Percentiles rank a stretch among this genome's conserved stretches.
Evolutionary conservation across 2,888 invertebrate genomes (phyloP).

Genomic region (Sipha maydis): DNA sequence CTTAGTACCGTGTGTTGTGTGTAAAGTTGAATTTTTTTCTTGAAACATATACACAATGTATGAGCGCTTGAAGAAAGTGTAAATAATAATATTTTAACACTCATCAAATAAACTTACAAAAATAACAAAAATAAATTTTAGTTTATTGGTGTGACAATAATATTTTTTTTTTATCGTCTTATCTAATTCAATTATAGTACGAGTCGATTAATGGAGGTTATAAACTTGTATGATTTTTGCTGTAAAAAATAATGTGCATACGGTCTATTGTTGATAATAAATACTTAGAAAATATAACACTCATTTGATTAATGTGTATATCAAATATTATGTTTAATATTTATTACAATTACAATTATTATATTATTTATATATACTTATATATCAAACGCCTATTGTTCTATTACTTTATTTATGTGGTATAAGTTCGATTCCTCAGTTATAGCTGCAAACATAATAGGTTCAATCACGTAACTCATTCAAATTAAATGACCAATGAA

Average conservation of each 20-base stretch:
- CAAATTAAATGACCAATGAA: not conserved
- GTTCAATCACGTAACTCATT: not conserved
- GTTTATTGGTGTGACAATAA: not conserved
- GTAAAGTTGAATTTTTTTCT: too few species aligned
- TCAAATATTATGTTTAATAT: too few species aligned
- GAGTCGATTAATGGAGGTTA: not conserved
- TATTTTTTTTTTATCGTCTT: not conserved
- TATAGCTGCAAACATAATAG: not conserved
- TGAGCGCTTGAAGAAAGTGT: not conserved
- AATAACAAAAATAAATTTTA: not conserved
- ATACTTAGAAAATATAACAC: not conserved
- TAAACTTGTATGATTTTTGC: not conserved
- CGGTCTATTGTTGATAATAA: not conserved
- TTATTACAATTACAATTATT: too few species aligned
- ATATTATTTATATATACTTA: not conserved
- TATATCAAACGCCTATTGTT: not conserved
- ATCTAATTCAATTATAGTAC: not conserved
- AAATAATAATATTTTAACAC: not conserved
- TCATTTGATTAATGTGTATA: too few species aligned
- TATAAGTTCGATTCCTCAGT: not conserved
- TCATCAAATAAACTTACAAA: not conserved
- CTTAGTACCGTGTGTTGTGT: too few species aligned
- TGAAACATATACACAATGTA: too few species aligned
- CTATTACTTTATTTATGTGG: not conserved
- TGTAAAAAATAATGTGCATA: not conserved